phyloP scores from a whole-genome alignment of 2,797 vertebrate species.

The Sebastes itinus region DNA sequence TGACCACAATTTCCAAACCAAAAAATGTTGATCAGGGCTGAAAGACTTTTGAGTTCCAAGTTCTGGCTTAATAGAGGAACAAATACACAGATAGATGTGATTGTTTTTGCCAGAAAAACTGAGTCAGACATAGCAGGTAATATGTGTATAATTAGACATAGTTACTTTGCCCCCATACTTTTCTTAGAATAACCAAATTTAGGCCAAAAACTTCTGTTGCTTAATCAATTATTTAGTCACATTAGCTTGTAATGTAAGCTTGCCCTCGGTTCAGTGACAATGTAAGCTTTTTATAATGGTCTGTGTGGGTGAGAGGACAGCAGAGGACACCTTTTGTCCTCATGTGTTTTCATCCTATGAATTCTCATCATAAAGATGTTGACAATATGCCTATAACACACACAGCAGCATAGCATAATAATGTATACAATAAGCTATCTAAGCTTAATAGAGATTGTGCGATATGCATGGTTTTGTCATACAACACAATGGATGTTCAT shows the following conservation, averaged over 20 bases:
- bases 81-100: neutral
- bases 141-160: neutral
- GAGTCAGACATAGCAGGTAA: neutral
- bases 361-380: neutral
- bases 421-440: constrained; percentile 28
- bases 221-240: neutral
- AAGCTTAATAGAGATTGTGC: neutral
- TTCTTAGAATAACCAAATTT: neutral
- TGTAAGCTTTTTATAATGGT: neutral
- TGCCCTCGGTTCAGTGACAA: neutral
- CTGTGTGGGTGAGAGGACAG: neutral
- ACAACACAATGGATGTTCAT: constrained; percentile 20
- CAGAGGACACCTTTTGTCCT: neutral
- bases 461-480: neutral
- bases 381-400: constrained; percentile 37
- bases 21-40: neutral
- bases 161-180: neutral
- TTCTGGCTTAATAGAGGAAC: neutral
- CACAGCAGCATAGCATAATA: constrained; percentile 21
- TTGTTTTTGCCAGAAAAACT: neutral
- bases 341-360: neutral
- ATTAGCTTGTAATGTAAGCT: neutral
- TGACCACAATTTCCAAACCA: constrained; percentile 13
- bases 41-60: neutral
- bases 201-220: neutral